Conservation (phyloP, 2,888 invertebrate species). For the Pachycephus smyrnensis region DNA sequence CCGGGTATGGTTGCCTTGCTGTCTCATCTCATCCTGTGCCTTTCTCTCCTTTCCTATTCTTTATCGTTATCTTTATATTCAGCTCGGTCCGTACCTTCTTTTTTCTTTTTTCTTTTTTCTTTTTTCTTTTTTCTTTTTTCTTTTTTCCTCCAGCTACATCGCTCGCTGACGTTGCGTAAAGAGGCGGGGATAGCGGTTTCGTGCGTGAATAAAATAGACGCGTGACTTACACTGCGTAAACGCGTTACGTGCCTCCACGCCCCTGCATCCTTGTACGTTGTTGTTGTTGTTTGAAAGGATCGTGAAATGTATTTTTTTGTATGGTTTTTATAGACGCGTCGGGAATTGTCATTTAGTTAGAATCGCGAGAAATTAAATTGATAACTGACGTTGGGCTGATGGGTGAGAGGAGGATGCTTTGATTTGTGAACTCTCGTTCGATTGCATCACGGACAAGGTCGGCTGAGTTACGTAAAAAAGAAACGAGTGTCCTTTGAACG, state of each 20-base stretch:
- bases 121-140: rapidly evolving
- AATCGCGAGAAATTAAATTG: not conserved
- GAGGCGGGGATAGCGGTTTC: not conserved
- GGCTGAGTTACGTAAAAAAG: not conserved
- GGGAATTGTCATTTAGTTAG: not conserved
- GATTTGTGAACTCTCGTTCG: not conserved
- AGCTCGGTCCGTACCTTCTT: not conserved
- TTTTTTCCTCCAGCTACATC: not conserved
- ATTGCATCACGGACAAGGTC: not conserved
- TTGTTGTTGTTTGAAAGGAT: not conserved
- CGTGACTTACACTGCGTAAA: not conserved
- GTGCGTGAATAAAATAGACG: not conserved
- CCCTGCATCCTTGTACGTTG: not conserved
- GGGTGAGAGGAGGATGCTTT: not conserved
- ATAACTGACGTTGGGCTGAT: not conserved
- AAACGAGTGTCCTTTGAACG: not conserved
- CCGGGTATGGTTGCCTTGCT: not conserved
- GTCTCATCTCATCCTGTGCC: not conserved
- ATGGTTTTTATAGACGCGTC: not conserved
- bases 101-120: not conserved
- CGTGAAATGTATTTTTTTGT: not conserved
- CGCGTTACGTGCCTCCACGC: not conserved
- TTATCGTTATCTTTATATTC: not conserved
- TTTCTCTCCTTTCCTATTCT: not conserved
- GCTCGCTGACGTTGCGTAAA: not conserved